Evolutionary conservation across 2,888 invertebrate species (phyloP), one percentile per base, ranked within the genome.

Genomic region (Cylloceria caligata): DNA sequence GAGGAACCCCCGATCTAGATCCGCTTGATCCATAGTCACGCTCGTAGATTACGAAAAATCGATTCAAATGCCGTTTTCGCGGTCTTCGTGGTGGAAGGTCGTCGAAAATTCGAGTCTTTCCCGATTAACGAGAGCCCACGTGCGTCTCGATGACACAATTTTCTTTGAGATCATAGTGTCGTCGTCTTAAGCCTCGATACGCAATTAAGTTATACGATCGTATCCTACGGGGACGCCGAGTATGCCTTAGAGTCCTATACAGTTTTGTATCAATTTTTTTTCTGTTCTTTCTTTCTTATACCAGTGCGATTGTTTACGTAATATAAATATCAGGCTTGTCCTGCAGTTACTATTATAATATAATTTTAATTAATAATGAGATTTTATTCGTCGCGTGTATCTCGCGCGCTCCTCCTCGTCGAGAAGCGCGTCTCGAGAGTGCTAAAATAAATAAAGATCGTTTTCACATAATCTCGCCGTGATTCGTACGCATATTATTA

Each of bases 1-100:
- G 97, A 92, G 98, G 97, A 94, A 96, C 95, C 89, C 97, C 98
- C 88, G 97, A 97, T 93, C 94, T 95, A 92, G 96, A 96, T 90
- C 95, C 95, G 92, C 94, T 96, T 92, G 96, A 96, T 93, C 95
- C 95, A 91, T 96, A 95, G 92, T 88, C 21, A 16, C 36, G 45
- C 45, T 39, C 57, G 39, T 21, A 45, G 42, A 13, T 42, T 19
- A 73, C 68, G 60, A 27, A 16, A 60, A n/a, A 30, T 57, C 49
- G 52, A 19, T 62, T 27, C 49, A 42, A 64, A 21, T 7, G 39
- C 11, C 16, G 49, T 49, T 36, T 42, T 42, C 21, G 47, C 77
- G 81, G 71, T 82, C 71, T 72, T 79, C 82, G 79, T 75, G 82
- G 82, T 82, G 69, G 79, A 67, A 79, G 60, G 60, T 69, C 52